These are phyloP conservation scores for Rhombomys opimus DNA, from an alignment of 2,113 vertebrate species.

Conservation along the genomic window DNA sequence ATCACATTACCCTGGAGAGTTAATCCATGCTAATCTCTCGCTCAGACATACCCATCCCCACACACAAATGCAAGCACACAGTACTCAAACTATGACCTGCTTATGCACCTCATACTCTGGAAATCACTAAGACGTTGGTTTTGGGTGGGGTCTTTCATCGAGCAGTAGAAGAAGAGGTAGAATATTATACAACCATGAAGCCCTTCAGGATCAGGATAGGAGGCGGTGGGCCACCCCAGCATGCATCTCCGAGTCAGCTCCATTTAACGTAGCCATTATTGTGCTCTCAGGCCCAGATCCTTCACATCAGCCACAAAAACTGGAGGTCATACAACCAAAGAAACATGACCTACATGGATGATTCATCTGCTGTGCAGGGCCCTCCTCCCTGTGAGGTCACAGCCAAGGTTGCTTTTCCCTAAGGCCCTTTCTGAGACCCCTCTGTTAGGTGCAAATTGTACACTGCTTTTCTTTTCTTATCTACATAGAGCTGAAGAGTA, in stretches of 20 bases:
- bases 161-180: background rate
- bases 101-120: background rate
- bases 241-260: background rate
- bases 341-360: background rate
- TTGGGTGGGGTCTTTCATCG: background rate
- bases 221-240: background rate
- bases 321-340: background rate
- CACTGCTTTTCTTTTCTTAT: background rate
- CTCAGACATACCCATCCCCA: background rate
- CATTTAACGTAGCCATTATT: background rate
- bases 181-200: background rate
- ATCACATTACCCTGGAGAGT: too few species aligned
- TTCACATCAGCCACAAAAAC: background rate
- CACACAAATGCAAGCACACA: background rate
- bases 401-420: background rate
- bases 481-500: background rate
- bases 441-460: background rate
- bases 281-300: background rate
- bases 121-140: background rate
- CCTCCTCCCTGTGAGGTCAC: background rate
- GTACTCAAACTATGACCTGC: background rate
- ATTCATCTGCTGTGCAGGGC: background rate
- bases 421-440: background rate
- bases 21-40: background rate
- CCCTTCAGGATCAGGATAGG: background rate